Evolutionary conservation across 2,113 vertebrate genomes (phyloP), one percentile per base, ranked within the genome.

Genomic region (Stigmatopora argus): DNA sequence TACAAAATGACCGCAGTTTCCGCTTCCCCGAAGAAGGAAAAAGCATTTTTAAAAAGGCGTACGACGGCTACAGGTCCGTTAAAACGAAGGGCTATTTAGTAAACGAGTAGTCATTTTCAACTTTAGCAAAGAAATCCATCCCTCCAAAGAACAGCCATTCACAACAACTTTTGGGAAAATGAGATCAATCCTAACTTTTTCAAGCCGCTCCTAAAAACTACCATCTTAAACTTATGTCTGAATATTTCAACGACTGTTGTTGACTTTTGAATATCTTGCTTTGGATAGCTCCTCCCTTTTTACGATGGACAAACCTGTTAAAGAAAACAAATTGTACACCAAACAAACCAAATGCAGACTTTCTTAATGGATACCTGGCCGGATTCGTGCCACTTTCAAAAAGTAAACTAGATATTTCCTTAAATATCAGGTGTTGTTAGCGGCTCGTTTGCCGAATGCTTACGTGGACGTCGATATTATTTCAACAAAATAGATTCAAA

Each of bases 231-330:
- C 26, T 31, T 31, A 3, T 31, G 3, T 31, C 21, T 21, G n/a
- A 23, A 46, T 23, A 62, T 19, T 34, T 18, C 5, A 31, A 23
- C 7, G 15, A 23, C 7, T 64, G 1, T 26, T 31, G 23, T 18
- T 3, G 66, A 79, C 62, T 78, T 44, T 38, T 56, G 70, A 80
- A 68, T 70, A 62, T 79, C 74, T 82, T 79, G 85, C 53, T 80
- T 73, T 78, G 73, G 83, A 79, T 68, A 64, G 77, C 79, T 79
- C 81, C 71, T 82, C 75, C 78, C 67, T 79, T 79, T 83, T 82
- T 73, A 77, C 81, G 85, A 83, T 65, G 88, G 69, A 77, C 87
- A 90, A 83, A 91, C 91, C 91, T 92, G 91, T 92, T 86, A 91
- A 90, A 84, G 77, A 82, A 86, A 83, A 84, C 75, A 89, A 90